phyloP scores from a whole-genome alignment of 2,113 vertebrate species.

The Macquaria australasica region DNA sequence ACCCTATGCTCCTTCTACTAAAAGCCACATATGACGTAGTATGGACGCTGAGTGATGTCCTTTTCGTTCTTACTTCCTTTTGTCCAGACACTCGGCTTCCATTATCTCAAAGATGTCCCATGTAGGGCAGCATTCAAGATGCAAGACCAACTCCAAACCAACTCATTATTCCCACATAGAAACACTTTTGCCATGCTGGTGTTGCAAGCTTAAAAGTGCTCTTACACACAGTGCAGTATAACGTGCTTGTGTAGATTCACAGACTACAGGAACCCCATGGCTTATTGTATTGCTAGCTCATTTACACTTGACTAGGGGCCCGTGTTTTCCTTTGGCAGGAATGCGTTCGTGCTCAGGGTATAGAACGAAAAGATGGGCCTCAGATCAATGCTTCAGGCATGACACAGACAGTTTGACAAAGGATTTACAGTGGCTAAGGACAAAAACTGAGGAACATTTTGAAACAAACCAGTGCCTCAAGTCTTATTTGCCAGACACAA shows the following conservation, averaged over 20 bases:
- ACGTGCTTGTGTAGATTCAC: not conserved
- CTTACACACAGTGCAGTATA: not conserved
- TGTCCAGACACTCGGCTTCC: not conserved
- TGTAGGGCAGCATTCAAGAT: not conserved
- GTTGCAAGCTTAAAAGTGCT: not conserved
- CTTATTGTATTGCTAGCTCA: conserved; percentile 37
- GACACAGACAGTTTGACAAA: not conserved
- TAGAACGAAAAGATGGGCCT: not conserved
- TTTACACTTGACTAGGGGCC: conserved; percentile 32
- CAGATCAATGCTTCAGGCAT: conserved; percentile 1
- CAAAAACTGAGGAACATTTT: not conserved
- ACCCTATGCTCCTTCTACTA: too few relatives aligned
- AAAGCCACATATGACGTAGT: not conserved
- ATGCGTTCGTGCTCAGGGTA: not conserved
- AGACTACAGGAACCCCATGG: not conserved
- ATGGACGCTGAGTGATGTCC: not conserved
- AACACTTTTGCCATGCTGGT: not conserved
- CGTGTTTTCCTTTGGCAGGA: not conserved
- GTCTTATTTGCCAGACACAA: not conserved
- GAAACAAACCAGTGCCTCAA: not conserved
- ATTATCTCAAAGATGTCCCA: not conserved
- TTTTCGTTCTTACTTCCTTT: not conserved
- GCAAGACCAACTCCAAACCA: too few relatives aligned
- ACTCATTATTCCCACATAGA: not conserved
- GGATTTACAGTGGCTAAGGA: not conserved